These are phyloP conservation scores for Aurelia aurita DNA, from an alignment of 30 jellyfish, hydroid and myxozoan genomes.

Conservation along the genomic window DNA sequence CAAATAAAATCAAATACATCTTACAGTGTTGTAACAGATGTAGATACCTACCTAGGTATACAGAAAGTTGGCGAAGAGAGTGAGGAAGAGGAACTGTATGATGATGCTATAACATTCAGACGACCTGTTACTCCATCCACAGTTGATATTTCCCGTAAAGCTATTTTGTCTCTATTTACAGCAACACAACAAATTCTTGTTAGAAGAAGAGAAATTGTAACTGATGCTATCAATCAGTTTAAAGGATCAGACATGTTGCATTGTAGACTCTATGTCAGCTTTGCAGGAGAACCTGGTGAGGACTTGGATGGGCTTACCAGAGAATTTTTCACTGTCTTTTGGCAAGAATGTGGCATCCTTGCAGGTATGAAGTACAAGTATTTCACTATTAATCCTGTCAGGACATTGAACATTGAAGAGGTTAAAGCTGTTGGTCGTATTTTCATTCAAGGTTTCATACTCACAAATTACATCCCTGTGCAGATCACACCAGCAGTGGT, in stretches of 20 bases:
- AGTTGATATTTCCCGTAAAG: background rate
- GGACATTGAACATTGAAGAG: background rate
- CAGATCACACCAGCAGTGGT: background rate
- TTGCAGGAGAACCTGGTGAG: slow-evolving; percentile 15
- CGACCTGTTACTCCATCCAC: background rate
- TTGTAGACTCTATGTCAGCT: background rate
- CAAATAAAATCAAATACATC: background rate
- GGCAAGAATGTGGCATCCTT: slow-evolving; percentile 16
- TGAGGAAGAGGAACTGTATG: background rate
- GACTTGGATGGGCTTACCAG: slow-evolving; percentile 21
- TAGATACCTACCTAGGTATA: slow-evolving; percentile 8
- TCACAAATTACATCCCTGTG: background rate
- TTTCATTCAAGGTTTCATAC: slow-evolving; percentile 7
- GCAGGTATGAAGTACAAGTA: slow-evolving; percentile 5
- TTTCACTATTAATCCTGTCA: background rate
- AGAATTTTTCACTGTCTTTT: slow-evolving; percentile 16
- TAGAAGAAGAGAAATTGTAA: background rate
- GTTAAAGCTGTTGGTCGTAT: slow-evolving; percentile 9
- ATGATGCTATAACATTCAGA: background rate
- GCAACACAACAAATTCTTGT: slow-evolving; percentile 5
- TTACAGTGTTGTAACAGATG: background rate
- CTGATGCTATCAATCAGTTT: slow-evolving; percentile 9
- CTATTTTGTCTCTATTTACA: background rate
- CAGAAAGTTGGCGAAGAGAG: background rate
- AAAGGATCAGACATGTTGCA: background rate